A percentile compares a stretch with the other conserved stretches of the same genome.
Evolutionary conservation across 2,797 vertebrate genomes (phyloP).

Genomic region (Smutsia temminckii): DNA sequence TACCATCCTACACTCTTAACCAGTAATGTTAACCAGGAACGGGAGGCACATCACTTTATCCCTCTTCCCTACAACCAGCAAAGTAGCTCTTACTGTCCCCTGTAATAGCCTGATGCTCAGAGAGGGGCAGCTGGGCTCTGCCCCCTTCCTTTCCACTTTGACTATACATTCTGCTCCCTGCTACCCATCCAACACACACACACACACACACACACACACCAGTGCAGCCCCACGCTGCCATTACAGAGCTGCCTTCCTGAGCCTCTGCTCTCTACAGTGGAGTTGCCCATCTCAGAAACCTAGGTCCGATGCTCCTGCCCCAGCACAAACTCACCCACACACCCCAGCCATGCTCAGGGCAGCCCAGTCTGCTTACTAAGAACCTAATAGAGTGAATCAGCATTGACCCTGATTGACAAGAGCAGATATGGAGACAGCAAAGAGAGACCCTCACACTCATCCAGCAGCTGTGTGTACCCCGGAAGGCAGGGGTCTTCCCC

Average conservation of each 20-base stretch:
- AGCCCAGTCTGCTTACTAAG: background rate
- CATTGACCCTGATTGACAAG: background rate
- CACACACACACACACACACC: background rate
- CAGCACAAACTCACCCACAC: too few relatives aligned
- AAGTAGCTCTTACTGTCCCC: accelerated
- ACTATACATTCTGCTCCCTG: too few relatives aligned
- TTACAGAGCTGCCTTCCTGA: background rate
- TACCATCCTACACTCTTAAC: background rate
- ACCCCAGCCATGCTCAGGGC: background rate
- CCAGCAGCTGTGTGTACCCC: background rate
- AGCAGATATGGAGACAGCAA: background rate
- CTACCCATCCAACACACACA: too few relatives aligned
- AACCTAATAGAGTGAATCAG: background rate
- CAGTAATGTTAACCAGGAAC: background rate
- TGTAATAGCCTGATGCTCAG: background rate
- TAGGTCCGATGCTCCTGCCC: background rate
- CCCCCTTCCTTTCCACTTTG: too few relatives aligned
- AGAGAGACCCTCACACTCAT: background rate
- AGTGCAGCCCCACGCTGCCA: background rate
- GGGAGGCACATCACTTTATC: background rate
- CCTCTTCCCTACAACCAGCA: background rate
- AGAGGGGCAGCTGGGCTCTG: background rate
- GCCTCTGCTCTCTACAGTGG: background rate
- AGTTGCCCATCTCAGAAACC: background rate
- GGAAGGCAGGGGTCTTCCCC: background rate